These are phyloP conservation scores for Melanerpes formicivorus DNA, from an alignment of 2,113 vertebrate species.

Conservation along the genomic window DNA sequence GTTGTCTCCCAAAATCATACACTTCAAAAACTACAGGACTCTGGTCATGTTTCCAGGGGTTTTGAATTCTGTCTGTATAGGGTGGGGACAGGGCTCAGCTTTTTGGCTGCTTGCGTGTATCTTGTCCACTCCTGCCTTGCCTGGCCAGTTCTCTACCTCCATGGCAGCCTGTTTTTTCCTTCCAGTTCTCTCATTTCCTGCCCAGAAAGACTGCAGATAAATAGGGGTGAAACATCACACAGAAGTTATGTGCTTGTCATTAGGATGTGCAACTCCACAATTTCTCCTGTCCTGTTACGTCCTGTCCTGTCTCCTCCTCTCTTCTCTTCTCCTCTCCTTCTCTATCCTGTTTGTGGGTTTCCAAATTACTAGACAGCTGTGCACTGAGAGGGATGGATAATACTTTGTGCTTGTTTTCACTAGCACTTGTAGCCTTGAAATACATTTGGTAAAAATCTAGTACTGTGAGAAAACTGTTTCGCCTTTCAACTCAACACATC, in stretches of 20 bases:
- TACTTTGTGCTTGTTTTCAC: neutral
- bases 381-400: neutral
- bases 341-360: neutral
- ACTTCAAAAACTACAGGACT: neutral
- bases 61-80: neutral
- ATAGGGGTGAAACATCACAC: neutral
- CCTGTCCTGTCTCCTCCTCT: neutral
- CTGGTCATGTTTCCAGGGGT: neutral
- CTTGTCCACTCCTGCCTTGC: neutral
- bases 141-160: neutral
- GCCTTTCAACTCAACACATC: neutral
- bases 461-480: neutral
- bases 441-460: neutral
- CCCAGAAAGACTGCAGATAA: neutral
- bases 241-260: neutral
- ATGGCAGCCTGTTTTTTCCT: neutral
- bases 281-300: too few relatives aligned
- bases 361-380: neutral
- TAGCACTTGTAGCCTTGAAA: neutral
- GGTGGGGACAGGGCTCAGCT: neutral
- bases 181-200: neutral
- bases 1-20: neutral
- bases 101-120: rapidly evolving
- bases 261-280: neutral
- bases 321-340: too few relatives aligned